phyloP scores from a whole-genome alignment of 2,888 invertebrate species.

The Heliconius sara region DNA sequence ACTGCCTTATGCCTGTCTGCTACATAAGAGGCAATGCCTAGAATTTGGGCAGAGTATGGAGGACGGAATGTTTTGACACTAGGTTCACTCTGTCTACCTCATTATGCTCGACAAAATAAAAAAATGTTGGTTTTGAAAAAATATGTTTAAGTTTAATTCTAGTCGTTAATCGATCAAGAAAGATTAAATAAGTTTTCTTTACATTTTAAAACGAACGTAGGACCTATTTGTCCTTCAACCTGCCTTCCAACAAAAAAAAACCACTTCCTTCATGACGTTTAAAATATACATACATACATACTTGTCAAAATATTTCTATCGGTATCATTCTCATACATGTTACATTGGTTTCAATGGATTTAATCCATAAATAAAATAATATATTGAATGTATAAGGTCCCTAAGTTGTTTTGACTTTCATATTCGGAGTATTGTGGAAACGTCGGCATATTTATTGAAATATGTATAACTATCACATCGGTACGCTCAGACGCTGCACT shows the following conservation, averaged over 20 bases:
- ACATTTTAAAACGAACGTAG: background rate
- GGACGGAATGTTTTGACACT: too few relatives aligned
- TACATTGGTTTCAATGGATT: slow-evolving; percentile 23
- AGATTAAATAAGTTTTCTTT: background rate
- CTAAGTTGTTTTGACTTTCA: slow-evolving; percentile 8
- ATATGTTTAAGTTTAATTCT: too few relatives aligned
- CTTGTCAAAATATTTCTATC: slow-evolving; percentile 13
- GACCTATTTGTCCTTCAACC: background rate
- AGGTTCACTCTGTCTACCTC: too few relatives aligned
- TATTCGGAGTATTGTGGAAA: slow-evolving; percentile 22
- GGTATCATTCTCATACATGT: slow-evolving; percentile 24
- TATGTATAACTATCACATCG: too few relatives aligned
- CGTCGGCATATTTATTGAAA: background rate
- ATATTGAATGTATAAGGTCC: slow-evolving; percentile 14
- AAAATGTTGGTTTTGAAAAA: too few relatives aligned
- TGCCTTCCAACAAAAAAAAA: background rate
- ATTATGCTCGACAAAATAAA: too few relatives aligned
- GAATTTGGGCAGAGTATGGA: too few relatives aligned
- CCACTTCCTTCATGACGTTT: too few relatives aligned
- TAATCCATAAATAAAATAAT: slow-evolving; percentile 18
- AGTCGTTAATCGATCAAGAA: background rate
- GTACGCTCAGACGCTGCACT: too few relatives aligned
- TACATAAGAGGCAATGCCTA: too few relatives aligned
- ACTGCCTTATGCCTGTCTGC: too few relatives aligned
- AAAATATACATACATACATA: slow-evolving; percentile 7